A percentile compares a stretch with the other conserved stretches of the same genome.
phyloP scores from a whole-genome alignment of 2,888 invertebrate species.

The Campaea margaritaria region DNA sequence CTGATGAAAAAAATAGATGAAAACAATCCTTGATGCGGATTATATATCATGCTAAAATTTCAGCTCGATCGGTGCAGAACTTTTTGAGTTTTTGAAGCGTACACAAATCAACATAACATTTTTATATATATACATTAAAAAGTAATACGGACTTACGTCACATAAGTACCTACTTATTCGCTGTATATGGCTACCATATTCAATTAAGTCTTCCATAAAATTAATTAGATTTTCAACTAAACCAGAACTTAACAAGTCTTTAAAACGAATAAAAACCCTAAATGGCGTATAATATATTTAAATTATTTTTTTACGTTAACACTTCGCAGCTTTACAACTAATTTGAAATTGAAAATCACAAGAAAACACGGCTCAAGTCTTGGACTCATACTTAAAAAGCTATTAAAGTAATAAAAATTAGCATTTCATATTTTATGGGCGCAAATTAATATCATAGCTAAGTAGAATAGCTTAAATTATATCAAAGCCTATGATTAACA shows the following conservation, averaged over 20 bases:
- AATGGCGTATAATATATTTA: constrained; percentile 30
- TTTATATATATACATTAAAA: no score
- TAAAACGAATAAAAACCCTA: constrained; percentile 13
- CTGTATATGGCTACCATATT: not conserved
- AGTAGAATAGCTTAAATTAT: constrained; percentile 28
- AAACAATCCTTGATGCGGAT: no score
- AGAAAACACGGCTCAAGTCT: constrained; percentile 20
- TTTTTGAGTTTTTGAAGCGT: no score
- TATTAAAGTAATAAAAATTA: constrained; percentile 42
- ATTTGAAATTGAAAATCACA: constrained; percentile 27
- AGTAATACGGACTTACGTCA: no score
- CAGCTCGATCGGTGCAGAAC: no score
- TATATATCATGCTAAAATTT: no score
- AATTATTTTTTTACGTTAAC: constrained; percentile 32
- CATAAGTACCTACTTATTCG: no score
- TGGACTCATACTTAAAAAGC: constrained; percentile 37
- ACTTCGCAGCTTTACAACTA: constrained; percentile 31
- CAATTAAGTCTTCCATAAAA: constrained; percentile 20
- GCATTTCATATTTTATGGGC: constrained; percentile 40
- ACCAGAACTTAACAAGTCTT: constrained; percentile 14
- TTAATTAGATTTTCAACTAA: constrained; percentile 13
- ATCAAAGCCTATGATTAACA: constrained; percentile 35
- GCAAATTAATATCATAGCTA: constrained; percentile 35
- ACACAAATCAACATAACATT: no score
- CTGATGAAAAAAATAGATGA: no score